These are phyloP conservation scores for Tauraco hartlaubi DNA, from an alignment of 2,797 vertebrate species.

Conservation along the genomic window DNA sequence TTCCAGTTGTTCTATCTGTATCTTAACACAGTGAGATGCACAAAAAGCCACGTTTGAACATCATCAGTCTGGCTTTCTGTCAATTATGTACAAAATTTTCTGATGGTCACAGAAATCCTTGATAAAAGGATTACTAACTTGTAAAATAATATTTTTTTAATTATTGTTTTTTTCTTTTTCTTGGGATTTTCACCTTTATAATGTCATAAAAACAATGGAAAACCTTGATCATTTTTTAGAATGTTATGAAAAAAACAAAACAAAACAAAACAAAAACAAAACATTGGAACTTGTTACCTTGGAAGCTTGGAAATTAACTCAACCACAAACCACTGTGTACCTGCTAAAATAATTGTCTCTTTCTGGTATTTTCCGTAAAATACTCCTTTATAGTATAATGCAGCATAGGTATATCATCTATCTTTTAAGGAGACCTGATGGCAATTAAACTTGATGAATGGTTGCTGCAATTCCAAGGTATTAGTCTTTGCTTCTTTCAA, in stretches of 20 bases:
- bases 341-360: slow-evolving; percentile 36
- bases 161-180: neutral
- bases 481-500: slow-evolving; percentile 49
- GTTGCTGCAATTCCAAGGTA: slow-evolving; percentile 23
- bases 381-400: neutral
- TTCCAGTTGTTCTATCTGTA: neutral
- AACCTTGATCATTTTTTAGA: neutral
- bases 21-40: neutral
- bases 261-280: neutral
- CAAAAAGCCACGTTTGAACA: neutral
- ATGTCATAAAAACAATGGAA: neutral
- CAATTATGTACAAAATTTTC: neutral
- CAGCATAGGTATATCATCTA: neutral
- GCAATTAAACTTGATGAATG: slow-evolving; percentile 69
- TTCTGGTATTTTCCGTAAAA: neutral
- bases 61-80: neutral
- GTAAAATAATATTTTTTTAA: neutral
- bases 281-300: neutral
- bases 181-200: neutral
- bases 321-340: neutral
- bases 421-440: neutral
- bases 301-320: neutral
- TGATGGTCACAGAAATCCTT: neutral
- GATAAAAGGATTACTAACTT: neutral
- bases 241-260: neutral